Conservation (phyloP, 2,888 invertebrate species). For the Drosophila cognata region DNA sequence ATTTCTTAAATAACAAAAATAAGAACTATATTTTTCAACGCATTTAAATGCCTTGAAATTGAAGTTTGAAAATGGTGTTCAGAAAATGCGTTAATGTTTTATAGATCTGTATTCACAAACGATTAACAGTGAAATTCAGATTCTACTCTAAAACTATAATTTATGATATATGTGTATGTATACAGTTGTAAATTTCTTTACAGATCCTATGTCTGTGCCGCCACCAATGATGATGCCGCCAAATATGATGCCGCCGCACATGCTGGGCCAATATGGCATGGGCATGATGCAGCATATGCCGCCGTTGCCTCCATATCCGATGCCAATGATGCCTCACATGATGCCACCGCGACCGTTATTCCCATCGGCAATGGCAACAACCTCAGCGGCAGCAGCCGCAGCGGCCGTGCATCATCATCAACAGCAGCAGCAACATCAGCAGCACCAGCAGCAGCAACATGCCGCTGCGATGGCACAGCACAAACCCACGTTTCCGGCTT, state of each 20-base stretch:
- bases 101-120: neutral
- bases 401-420: slow-evolving; percentile 83
- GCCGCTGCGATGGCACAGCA: slow-evolving; percentile 86
- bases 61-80: neutral
- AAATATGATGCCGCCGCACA: slow-evolving; percentile 87
- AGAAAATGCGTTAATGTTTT: neutral
- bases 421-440: slow-evolving; percentile 84
- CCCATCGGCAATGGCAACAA: slow-evolving; percentile 89
- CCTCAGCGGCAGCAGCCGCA: slow-evolving; percentile 86
- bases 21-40: neutral
- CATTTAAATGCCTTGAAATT: neutral
- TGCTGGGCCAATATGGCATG: slow-evolving; percentile 87
- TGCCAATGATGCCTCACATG: slow-evolving; percentile 87
- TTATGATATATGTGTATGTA: neutral
- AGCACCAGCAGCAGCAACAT: slow-evolving; percentile 55
- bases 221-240: slow-evolving; percentile 88
- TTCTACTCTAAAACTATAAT: neutral
- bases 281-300: slow-evolving; percentile 90
- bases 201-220: slow-evolving; percentile 82
- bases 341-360: slow-evolving; percentile 91
- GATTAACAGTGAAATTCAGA: neutral
- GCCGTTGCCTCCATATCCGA: slow-evolving; percentile 90
- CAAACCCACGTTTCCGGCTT: slow-evolving; percentile 93
- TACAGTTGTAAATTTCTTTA: slow-evolving; percentile 2
- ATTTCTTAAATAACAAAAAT: neutral